Conservation (phyloP, 2,797 vertebrate species). For the Hipposideros larvatus region DNA sequence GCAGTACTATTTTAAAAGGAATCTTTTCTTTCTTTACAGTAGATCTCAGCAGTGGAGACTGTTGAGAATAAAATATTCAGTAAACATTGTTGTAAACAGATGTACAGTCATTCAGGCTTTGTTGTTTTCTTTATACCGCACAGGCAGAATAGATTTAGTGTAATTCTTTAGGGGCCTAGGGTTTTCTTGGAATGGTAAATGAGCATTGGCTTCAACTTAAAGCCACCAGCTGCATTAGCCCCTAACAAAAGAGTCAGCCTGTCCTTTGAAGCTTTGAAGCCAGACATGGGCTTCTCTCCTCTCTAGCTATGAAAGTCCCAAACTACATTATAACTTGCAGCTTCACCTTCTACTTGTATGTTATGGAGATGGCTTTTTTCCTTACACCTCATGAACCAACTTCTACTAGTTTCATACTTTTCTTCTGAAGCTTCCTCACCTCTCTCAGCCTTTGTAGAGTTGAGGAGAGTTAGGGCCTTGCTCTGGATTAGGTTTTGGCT, state of each 20-base stretch:
- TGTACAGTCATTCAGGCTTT: neutral
- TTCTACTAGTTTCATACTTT: neutral
- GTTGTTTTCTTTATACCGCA: neutral
- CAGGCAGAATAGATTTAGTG: neutral
- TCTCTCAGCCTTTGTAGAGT: neutral
- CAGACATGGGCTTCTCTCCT: neutral
- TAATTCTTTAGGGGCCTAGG: too few relatives aligned
- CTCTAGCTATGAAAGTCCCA: neutral
- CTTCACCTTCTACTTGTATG: neutral
- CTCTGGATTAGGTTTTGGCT: neutral
- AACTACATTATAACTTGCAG: too few relatives aligned
- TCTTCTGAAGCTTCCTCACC: neutral
- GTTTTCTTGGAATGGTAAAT: too few relatives aligned
- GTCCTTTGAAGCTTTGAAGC: neutral
- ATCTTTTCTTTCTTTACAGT: neutral
- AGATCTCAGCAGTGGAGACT: neutral
- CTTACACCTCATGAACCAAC: neutral
- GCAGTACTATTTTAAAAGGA: neutral
- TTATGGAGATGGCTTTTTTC: neutral
- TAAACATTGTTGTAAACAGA: neutral
- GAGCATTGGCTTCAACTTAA: too few relatives aligned
- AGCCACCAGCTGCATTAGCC: too few relatives aligned
- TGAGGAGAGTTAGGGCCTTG: neutral
- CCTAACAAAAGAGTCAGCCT: too few relatives aligned
- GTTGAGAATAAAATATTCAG: neutral